Percentiles rank a stretch among this genome's conserved stretches.
Conservation (phyloP, 1,140 invertebrate species). For the Heliconius congener region DNA sequence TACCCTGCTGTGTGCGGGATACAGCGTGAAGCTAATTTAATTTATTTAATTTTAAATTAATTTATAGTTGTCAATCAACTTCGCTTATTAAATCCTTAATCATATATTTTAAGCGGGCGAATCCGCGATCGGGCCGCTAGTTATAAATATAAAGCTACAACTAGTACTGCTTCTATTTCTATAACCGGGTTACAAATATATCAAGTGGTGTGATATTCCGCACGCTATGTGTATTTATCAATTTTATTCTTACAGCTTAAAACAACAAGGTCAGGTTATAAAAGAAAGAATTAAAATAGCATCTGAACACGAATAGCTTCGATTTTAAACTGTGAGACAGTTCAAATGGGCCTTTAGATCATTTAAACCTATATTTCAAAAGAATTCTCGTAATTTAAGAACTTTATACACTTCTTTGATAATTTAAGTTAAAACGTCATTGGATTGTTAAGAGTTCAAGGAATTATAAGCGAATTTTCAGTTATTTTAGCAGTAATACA, state of each 20-base stretch:
- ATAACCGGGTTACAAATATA: constrained; percentile 6
- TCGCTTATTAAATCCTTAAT: too few species aligned
- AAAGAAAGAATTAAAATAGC: constrained; percentile 3
- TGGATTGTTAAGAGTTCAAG: background rate
- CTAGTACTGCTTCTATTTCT: background rate
- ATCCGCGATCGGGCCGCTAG: too few species aligned
- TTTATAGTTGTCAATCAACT: too few species aligned
- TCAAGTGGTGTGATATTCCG: background rate
- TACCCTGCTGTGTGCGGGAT: too few species aligned
- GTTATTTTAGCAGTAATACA: too few species aligned
- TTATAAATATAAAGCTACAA: background rate
- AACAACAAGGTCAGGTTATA: constrained; percentile 9
- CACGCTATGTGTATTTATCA: constrained; percentile 5
- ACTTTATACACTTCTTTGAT: background rate
- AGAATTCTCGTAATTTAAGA: background rate
- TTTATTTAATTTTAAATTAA: too few species aligned
- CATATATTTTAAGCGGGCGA: too few species aligned
- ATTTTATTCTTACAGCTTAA: background rate
- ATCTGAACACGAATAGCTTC: background rate
- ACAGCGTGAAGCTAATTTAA: too few species aligned
- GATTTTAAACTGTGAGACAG: constrained; percentile 6
- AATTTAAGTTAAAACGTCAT: background rate
- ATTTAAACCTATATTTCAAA: background rate
- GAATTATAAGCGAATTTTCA: background rate
- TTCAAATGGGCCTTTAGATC: background rate